A percentile compares a stretch with the other conserved stretches of the same genome.
These are phyloP conservation scores for Glyphotaelius pellucidus DNA, from an alignment of 2,888 invertebrate species.

Conservation along the genomic window DNA sequence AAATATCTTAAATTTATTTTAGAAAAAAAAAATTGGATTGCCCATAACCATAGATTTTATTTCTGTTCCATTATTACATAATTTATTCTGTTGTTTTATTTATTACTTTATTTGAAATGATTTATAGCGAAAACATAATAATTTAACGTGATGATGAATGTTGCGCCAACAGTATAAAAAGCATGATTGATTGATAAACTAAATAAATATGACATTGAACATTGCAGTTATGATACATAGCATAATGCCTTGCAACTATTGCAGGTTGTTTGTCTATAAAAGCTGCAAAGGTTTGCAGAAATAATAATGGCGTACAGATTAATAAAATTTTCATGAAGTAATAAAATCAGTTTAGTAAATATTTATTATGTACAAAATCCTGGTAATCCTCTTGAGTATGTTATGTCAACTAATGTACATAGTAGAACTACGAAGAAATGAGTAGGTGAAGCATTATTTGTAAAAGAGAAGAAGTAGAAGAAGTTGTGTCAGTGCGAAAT, in stretches of 20 bases:
- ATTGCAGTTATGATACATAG: background rate
- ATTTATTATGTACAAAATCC: background rate
- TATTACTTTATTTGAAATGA: background rate
- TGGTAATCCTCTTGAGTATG: slow-evolving; percentile 24
- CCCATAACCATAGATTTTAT: background rate
- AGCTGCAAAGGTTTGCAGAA: background rate
- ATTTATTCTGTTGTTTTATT: background rate
- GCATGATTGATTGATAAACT: background rate
- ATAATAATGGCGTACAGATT: background rate
- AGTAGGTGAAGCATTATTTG: slow-evolving; percentile 5
- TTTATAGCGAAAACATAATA: background rate
- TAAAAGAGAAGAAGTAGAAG: background rate
- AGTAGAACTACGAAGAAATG: background rate
- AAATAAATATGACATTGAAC: background rate
- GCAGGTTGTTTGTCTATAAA: background rate
- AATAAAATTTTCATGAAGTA: background rate
- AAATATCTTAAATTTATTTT: background rate
- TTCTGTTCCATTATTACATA: background rate
- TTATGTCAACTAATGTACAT: background rate
- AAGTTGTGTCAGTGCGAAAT: slow-evolving; percentile 38
- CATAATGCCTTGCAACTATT: background rate
- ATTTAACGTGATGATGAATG: background rate
- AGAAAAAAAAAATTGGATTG: background rate
- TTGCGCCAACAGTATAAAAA: background rate
- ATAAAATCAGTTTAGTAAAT: background rate